Percentiles rank a stretch among this genome's conserved stretches.
phyloP scores from a whole-genome alignment of 2,113 vertebrate species.

The Phrynocephalus versicolor region DNA sequence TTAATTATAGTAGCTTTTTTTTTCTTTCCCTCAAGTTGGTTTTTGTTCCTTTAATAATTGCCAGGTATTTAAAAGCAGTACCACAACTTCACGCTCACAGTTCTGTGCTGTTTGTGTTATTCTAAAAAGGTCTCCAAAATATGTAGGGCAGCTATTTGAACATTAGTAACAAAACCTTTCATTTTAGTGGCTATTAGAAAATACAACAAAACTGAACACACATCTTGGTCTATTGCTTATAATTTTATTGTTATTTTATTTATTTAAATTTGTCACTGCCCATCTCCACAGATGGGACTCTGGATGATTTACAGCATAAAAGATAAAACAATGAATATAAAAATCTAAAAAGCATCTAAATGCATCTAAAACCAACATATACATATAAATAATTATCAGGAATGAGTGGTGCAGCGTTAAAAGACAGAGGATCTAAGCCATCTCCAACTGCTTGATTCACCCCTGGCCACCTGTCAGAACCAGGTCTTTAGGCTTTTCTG shows the following conservation, averaged over 20 bases:
- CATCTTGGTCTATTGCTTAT: not conserved
- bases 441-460: too few species aligned
- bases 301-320: too few species aligned
- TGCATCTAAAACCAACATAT: too few species aligned
- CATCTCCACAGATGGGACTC: too few species aligned
- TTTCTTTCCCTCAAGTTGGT: not conserved
- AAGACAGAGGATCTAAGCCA: too few species aligned
- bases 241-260: conserved; percentile 11
- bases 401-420: too few species aligned
- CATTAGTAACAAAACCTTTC: not conserved
- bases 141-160: not conserved
- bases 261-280: too few species aligned
- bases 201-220: conserved; percentile 41
- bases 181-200: conserved; percentile 47
- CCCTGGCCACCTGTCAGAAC: too few species aligned
- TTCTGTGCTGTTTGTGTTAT: not conserved
- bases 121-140: not conserved
- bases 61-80: not conserved
- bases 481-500: too few species aligned
- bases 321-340: too few species aligned
- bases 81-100: not conserved
- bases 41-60: not conserved
- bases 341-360: too few species aligned
- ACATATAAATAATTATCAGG: too few species aligned
- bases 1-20: not conserved